These are phyloP conservation scores for Gallinago undulata DNA, from an alignment of 2,113 vertebrate species.

Conservation along the genomic window DNA sequence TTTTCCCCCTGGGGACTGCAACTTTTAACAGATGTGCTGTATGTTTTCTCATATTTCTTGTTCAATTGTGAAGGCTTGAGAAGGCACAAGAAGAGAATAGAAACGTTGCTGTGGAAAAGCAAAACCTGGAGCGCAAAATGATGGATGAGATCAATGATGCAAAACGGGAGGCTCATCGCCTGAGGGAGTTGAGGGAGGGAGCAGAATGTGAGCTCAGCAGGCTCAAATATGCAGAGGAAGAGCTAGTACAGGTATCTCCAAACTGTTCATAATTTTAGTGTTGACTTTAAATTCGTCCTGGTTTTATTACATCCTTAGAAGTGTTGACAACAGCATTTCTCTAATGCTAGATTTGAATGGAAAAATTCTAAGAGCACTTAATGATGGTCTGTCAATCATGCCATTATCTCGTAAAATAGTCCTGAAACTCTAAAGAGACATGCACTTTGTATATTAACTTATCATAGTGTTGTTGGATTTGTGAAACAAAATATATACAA, in stretches of 20 bases:
- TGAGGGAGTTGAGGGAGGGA: conserved; percentile 89
- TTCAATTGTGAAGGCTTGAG: conserved; percentile 83
- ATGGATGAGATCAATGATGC: conserved; percentile 94
- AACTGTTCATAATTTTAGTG: neutral
- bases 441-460: neutral
- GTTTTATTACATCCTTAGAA: neutral
- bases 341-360: neutral
- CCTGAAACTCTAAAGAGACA: neutral
- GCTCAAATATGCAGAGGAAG: conserved; percentile 96
- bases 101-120: conserved; percentile 96
- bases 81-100: conserved; percentile 98
- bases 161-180: conserved; percentile 91
- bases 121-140: conserved; percentile 98
- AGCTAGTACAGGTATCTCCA: conserved; percentile 89
- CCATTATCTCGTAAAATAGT: neutral
- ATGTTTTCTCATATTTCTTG: conserved; percentile 31
- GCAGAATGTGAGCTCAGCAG: conserved; percentile 94
- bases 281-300: neutral
- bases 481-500: neutral
- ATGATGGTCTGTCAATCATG: neutral
- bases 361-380: neutral
- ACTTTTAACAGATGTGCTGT: neutral
- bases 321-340: neutral
- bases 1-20: neutral
- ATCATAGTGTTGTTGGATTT: neutral